phyloP scores from a whole-genome alignment of 1,140 invertebrate genomes.

The Ceratoteleas bidentatus region DNA sequence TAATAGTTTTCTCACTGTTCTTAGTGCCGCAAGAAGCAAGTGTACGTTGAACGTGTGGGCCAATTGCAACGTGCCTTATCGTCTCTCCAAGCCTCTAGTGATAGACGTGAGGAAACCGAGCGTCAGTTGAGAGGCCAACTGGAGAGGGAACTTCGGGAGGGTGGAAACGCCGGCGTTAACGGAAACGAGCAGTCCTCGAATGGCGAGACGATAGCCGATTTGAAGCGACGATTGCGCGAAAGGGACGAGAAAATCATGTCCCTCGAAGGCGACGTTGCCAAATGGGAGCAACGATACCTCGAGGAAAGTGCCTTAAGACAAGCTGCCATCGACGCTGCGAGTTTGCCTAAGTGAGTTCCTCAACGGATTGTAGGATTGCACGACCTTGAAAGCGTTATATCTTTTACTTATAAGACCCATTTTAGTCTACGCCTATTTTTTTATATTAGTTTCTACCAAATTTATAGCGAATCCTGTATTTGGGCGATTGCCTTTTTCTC shows the following conservation, averaged over 20 bases:
- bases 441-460: too few species aligned
- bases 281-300: conserved; percentile 93
- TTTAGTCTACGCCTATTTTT: too few species aligned
- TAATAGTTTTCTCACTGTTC: conserved; percentile 34
- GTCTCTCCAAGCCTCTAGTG: conserved; percentile 91
- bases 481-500: too few species aligned
- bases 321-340: conserved; percentile 91
- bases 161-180: conserved; percentile 81
- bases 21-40: conserved; percentile 90
- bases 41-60: conserved; percentile 91
- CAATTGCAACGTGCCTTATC: conserved; percentile 91
- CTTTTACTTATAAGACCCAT: too few species aligned
- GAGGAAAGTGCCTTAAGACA: conserved; percentile 92
- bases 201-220: conserved; percentile 84
- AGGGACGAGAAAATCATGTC: conserved; percentile 91
- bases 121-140: conserved; percentile 89
- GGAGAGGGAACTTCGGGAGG: conserved; percentile 89
- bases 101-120: conserved; percentile 92
- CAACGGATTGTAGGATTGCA: too few species aligned
- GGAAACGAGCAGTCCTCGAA: conserved; percentile 71
- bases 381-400: too few species aligned
- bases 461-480: too few species aligned
- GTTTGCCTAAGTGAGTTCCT: conserved; percentile 88
- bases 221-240: conserved; percentile 87
- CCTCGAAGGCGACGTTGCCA: conserved; percentile 90